Conservation (phyloP, 1,140 invertebrate species). For the Theocolax elegans region DNA sequence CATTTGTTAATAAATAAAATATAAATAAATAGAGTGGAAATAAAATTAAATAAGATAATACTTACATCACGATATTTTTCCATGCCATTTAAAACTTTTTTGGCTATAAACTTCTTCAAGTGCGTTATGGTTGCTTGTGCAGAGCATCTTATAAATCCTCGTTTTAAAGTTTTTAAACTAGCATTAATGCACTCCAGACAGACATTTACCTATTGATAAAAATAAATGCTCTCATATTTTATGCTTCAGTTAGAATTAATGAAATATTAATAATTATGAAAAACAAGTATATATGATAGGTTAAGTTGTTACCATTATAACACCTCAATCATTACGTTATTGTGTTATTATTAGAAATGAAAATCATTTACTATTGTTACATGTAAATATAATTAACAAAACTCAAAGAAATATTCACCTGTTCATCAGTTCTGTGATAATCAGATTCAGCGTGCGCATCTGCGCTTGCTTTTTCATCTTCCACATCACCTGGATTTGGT, state of each 20-base stretch:
- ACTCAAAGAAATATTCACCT: too few species aligned
- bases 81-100: conserved; percentile 90
- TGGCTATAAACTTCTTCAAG: conserved; percentile 97
- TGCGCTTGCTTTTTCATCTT: conserved; percentile 73
- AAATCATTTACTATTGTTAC: too few species aligned
- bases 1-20: neutral
- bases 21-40: neutral
- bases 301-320: too few species aligned
- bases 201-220: conserved; percentile 78
- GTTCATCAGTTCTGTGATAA: conserved; percentile 94
- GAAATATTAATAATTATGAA: too few species aligned
- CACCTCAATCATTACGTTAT: too few species aligned
- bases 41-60: conserved; percentile 48
- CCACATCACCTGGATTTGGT: conserved; percentile 73
- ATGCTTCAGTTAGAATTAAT: too few species aligned
- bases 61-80: conserved; percentile 96
- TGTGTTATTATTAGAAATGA: too few species aligned
- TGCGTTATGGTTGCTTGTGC: conserved; percentile 96
- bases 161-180: conserved; percentile 85
- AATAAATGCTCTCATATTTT: too few species aligned
- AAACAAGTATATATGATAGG: too few species aligned
- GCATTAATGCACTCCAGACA: conserved; percentile 88
- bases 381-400: too few species aligned
- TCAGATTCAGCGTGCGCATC: conserved; percentile 86
- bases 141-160: conserved; percentile 92